Conservation (phyloP, 1,140 invertebrate species). For the Eufriesea mexicana region DNA sequence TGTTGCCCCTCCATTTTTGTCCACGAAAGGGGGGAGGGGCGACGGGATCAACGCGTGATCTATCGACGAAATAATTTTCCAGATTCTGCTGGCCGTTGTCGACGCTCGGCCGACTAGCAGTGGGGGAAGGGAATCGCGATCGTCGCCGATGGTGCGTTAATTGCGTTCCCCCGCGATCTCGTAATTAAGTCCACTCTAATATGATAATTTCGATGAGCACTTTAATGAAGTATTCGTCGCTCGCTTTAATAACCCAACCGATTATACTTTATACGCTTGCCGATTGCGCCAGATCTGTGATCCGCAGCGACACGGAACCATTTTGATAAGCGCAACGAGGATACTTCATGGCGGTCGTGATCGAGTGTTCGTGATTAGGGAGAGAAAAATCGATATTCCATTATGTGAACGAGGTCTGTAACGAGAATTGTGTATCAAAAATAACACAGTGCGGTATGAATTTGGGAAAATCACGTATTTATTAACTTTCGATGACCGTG, state of each 20-base stretch:
- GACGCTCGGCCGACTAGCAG: background rate
- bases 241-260: constrained; percentile 38
- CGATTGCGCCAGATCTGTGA: background rate
- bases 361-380: background rate
- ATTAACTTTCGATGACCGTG: too few relatives aligned
- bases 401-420: too few relatives aligned
- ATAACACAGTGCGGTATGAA: too few relatives aligned
- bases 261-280: constrained; percentile 33
- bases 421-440: too few relatives aligned
- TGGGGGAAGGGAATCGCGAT: background rate
- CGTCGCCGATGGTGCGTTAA: constrained; percentile 36
- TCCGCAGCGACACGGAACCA: background rate
- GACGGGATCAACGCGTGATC: constrained; percentile 21
- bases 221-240: constrained; percentile 49
- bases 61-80: constrained; percentile 41
- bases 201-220: constrained; percentile 46
- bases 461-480: too few relatives aligned
- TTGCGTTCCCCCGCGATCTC: constrained; percentile 3
- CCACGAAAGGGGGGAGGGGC: background rate
- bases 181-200: constrained; percentile 46
- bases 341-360: background rate
- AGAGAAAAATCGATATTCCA: background rate
- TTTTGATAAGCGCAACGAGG: background rate
- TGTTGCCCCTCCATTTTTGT: background rate
- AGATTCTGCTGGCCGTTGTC: background rate